Percentiles rank a stretch among this genome's conserved stretches.
phyloP scores from a whole-genome alignment of 2,888 invertebrate species.

The Harpalus rufipes region DNA sequence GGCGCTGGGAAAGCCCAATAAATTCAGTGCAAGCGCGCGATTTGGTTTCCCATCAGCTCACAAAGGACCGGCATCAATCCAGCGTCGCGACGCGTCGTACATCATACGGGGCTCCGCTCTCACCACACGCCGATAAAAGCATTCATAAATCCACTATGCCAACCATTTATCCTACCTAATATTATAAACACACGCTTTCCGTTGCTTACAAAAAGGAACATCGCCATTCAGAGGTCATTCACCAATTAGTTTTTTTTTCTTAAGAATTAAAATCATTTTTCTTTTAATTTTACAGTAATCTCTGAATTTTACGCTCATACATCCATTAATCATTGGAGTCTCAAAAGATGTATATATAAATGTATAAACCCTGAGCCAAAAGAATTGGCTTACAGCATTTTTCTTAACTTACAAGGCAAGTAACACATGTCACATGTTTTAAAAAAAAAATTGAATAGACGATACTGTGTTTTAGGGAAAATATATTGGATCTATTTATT shows the following conservation, averaged over 20 bases:
- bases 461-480: too few species aligned
- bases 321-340: too few species aligned
- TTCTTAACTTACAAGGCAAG: too few species aligned
- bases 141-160: slow-evolving; percentile 47
- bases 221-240: neutral
- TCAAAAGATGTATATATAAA: too few species aligned
- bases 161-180: neutral
- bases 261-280: too few species aligned
- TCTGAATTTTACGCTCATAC: too few species aligned
- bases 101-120: slow-evolving; percentile 39
- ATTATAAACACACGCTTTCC: neutral
- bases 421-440: too few species aligned
- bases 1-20: slow-evolving; percentile 72
- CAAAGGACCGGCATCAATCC: slow-evolving; percentile 64
- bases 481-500: too few species aligned
- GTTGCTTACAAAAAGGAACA: neutral
- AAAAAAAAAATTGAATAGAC: too few species aligned
- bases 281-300: too few species aligned
- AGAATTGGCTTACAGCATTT: too few species aligned
- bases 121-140: slow-evolving; percentile 51
- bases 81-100: slow-evolving; percentile 45
- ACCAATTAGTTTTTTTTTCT: neutral
- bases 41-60: slow-evolving; percentile 66
- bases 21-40: slow-evolving; percentile 69
- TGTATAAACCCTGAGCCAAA: too few species aligned